These are phyloP conservation scores for Suncus etruscus DNA, from an alignment of 2,113 vertebrate genomes.

Conservation along the genomic window DNA sequence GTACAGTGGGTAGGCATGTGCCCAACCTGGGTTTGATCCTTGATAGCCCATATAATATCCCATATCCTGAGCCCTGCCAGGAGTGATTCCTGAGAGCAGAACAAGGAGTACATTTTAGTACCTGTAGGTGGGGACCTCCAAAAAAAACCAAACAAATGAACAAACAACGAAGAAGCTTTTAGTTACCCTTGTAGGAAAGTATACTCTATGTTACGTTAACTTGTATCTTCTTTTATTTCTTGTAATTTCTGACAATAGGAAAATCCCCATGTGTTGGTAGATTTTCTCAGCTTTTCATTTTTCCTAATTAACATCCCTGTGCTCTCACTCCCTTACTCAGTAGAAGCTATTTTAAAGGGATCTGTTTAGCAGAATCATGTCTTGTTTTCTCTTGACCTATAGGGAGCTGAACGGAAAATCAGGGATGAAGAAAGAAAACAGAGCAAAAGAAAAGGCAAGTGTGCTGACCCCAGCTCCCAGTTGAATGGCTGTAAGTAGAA, in stretches of 20 bases:
- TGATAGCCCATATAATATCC: too few relatives aligned
- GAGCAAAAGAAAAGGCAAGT: conserved; percentile 98
- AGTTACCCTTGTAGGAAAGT: neutral
- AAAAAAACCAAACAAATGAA: too few relatives aligned
- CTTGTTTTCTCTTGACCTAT: conserved; percentile 62
- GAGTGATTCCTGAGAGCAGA: too few relatives aligned
- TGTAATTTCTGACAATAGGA: neutral
- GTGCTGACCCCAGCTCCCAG: conserved; percentile 88
- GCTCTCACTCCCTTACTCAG: neutral
- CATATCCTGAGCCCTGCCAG: too few relatives aligned
- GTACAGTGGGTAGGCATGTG: too few relatives aligned
- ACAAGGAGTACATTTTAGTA: too few relatives aligned
- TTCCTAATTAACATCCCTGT: neutral
- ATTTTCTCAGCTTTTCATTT: neutral
- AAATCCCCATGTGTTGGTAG: too few relatives aligned
- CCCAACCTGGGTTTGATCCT: too few relatives aligned
- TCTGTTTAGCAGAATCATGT: neutral
- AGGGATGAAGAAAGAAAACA: conserved; percentile 99
- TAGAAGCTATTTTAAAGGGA: neutral
- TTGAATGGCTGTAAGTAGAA: conserved; percentile 91
- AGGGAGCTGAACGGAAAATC: conserved; percentile 99
- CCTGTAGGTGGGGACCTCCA: too few relatives aligned
- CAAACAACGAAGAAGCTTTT: too few relatives aligned
- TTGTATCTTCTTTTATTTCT: neutral
- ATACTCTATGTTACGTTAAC: neutral